phyloP scores from a whole-genome alignment of 2,888 invertebrate species.

The Aleiodes leptofemur region DNA sequence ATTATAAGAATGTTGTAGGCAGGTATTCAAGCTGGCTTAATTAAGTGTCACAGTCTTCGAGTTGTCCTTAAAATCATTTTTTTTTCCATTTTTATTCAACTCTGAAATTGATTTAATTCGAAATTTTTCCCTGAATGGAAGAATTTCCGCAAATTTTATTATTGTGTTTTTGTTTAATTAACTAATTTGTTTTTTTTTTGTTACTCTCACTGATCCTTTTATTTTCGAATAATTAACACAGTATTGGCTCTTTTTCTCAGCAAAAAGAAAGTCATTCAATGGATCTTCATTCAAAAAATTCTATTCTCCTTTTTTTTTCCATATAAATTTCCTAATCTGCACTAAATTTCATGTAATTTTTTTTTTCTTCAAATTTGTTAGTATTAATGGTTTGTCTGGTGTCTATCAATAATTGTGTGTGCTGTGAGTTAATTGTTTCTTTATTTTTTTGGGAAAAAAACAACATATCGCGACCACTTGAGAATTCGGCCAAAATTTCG shows the following conservation, averaged over 20 bases:
- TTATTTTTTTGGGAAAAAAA: too few species aligned
- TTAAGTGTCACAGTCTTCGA: constrained; percentile 70
- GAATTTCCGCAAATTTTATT: constrained; percentile 10
- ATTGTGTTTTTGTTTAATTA: constrained; percentile 8
- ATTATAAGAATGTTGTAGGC: constrained; percentile 64
- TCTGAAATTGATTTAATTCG: not conserved
- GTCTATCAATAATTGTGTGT: too few species aligned
- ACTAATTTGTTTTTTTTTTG: not conserved
- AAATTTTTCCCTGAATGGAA: not conserved
- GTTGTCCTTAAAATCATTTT: constrained; percentile 57
- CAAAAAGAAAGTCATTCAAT: constrained; percentile 30
- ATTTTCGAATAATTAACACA: constrained; percentile 11
- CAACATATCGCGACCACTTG: too few species aligned
- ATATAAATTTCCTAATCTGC: constrained; percentile 23
- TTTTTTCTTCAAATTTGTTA: not conserved
- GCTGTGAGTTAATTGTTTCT: too few species aligned
- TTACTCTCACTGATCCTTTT: constrained; percentile 2
- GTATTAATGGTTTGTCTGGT: not conserved
- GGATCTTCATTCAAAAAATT: constrained; percentile 8
- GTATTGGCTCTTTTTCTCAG: constrained; percentile 15
- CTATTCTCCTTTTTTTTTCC: constrained; percentile 1
- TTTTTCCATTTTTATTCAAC: constrained; percentile 53
- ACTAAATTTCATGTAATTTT: not conserved
- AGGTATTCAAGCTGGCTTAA: constrained; percentile 74
- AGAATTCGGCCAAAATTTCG: too few species aligned